Evolutionary conservation across 1,140 invertebrate genomes (phyloP).

Genomic region (Leptopilina clavipes): DNA sequence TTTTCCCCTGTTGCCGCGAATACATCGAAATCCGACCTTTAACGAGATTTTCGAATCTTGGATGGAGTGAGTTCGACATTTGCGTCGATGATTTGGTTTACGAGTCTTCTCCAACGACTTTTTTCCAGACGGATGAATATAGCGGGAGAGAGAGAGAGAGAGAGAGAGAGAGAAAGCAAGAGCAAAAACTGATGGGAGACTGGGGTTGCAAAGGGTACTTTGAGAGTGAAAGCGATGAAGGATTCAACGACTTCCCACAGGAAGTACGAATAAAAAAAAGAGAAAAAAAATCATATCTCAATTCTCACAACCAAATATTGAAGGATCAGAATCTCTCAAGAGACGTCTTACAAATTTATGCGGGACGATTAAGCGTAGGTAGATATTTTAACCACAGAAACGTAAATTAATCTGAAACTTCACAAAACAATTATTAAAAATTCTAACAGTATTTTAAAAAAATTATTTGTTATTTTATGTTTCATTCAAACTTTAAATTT

Average conservation of each 20-base stretch:
- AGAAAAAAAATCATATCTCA: slow-evolving; percentile 18
- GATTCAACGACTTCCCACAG: slow-evolving; percentile 30
- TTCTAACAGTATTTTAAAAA: too few relatives aligned
- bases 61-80: slow-evolving; percentile 29
- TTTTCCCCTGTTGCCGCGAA: neutral
- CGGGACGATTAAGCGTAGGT: slow-evolving; percentile 18
- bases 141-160: neutral
- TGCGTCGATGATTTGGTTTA: slow-evolving; percentile 32
- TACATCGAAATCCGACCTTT: slow-evolving; percentile 20
- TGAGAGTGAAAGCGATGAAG: slow-evolving; percentile 34
- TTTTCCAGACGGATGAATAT: slow-evolving; percentile 31
- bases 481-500: too few relatives aligned
- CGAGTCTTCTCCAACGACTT: slow-evolving; percentile 31
- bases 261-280: slow-evolving; percentile 17
- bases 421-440: too few relatives aligned
- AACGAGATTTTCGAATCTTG: slow-evolving; percentile 9
- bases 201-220: slow-evolving; percentile 22
- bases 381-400: neutral
- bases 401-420: neutral
- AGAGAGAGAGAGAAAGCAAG: slow-evolving; percentile 21
- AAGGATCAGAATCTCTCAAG: slow-evolving; percentile 12
- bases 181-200: slow-evolving; percentile 20
- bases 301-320: slow-evolving; percentile 24
- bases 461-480: too few relatives aligned
- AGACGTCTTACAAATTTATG: slow-evolving; percentile 4